These are phyloP conservation scores for Oncorhynchus gorbuscha DNA, from an alignment of 2,113 vertebrate species.

Conservation along the genomic window DNA sequence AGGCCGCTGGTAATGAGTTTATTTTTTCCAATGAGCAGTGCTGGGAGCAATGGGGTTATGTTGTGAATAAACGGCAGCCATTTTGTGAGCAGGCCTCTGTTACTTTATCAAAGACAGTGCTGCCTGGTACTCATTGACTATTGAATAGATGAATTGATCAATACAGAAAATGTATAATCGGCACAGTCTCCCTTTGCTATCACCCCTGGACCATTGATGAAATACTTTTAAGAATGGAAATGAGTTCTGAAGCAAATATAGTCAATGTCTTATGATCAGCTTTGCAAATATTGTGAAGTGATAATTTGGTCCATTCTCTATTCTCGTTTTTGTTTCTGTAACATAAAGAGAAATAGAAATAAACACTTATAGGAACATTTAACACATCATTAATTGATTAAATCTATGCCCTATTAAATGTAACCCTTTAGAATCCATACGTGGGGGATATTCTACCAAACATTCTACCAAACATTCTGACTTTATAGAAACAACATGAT, in stretches of 20 bases:
- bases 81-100: not conserved
- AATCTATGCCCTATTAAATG: too few relatives aligned
- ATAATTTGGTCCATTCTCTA: too few relatives aligned
- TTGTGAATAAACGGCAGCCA: conserved; percentile 1
- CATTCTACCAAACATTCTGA: too few relatives aligned
- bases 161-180: not conserved
- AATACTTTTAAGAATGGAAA: not conserved
- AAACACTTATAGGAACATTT: too few relatives aligned
- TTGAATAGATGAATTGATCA: not conserved
- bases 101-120: not conserved
- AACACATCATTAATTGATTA: too few relatives aligned
- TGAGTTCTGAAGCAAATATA: not conserved
- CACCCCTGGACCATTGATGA: not conserved
- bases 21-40: not conserved
- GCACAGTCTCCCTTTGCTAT: not conserved
- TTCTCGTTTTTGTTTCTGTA: too few relatives aligned
- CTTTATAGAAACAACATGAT: too few relatives aligned
- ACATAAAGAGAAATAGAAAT: too few relatives aligned
- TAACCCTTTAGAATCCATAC: too few relatives aligned
- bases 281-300: not conserved
- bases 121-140: not conserved
- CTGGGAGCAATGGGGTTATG: not conserved
- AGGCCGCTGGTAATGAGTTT: not conserved
- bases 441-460: too few relatives aligned
- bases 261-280: not conserved